Evolutionary conservation across 2,113 vertebrate species (phyloP), one percentile per base, ranked within the genome.

Genomic region (Elanus axillaris): DNA sequence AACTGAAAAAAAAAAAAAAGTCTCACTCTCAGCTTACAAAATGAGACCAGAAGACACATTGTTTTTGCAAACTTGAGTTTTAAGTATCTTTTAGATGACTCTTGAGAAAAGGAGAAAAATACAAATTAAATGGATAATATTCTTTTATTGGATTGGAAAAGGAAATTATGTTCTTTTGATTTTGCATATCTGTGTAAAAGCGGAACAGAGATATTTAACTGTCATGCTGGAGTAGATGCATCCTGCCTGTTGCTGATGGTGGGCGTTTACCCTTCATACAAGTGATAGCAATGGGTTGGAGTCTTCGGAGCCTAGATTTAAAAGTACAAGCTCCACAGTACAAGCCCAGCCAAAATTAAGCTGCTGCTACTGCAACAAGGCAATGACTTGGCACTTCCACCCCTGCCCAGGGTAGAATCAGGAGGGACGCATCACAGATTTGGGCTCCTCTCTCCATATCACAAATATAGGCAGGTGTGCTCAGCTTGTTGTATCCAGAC

Each of bases 241-340:
- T 56, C 11, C 9, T 62, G 13, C 11, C 23, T 52, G 21, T 4
- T 55, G 13, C 3, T 92, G 66, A 6, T 55, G 21, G 26, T 50
- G 42, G 16, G 3, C 15, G 10, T 34, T 66, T 56, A 36, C 21
- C 32, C 36, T 73, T 84, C 55, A 13, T 27, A 21, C 12, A 43
- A 69, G 16, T 27, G 16, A 19, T 21, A 76, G 15, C 0, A 0
- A 56, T 60, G n/a, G 14, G 3, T 6, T 58, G 27, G 21, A 66
- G 27, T 48, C 59, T 31, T 87, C 50, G 60, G 77, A 36, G 18
- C 16, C 23, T 27, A 21, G 13, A 78, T 90, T 74, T 36, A 21
- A 52, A 86, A 56, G 32, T 47, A 36, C 8, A 36, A 18, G 10
- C 9, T 55, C 66, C 36, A 68, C 56, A 27, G 8, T 55, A 45